Base-by-base conservation (phyloP, 2,797 vertebrate genomes). In the Propithecus perrieri region DNA sequence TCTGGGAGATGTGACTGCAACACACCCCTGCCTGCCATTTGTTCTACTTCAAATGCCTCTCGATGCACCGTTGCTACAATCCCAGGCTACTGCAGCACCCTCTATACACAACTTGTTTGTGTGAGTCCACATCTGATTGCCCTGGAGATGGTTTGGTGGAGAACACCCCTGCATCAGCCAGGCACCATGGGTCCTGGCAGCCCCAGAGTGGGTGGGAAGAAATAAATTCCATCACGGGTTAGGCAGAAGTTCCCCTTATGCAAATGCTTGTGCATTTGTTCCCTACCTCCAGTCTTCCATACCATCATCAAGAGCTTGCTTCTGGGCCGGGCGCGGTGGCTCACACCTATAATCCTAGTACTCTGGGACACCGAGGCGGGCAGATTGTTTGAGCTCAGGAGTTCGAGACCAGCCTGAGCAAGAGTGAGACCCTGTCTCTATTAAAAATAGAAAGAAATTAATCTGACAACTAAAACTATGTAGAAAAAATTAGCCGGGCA, bases 21-120 rank as follows among this genome's bases (percentile, higher is more conserved):
- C 89, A 97, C 91, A 79, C 87, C 97, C 81, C 59, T 63, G 84
- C 57, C 50, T 81, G 76, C 59, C 24, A 86, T 94, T 90, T 89
- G 90, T 97, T 97, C 94, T 24, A 79, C 97, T 98, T 96, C 76
- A 75, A 95, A 97, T 72, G 50, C 92, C 95, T 98, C 96, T 85
- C 48, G 95, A 91, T 93, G 38, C 93, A 97, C 91, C 90, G 97
- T 96, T 95, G 76, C 94, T 89, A 7, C 18, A 18, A 96, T 41
- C 67, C 30, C 30, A 33, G 80, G 91, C 33, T 33, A n/a, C 55
- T 6, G 1, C 12, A 26, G 35, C 3, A 83, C 85, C 86, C 96
- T 55, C 79, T 55, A 86, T 35, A 0, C 0, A 93, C 33, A 84
- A 24, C 2, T 18, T 96, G 26, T 46, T n/a, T 94, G 89, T 78